Base-by-base conservation (phyloP, 2,888 invertebrate species). In the Cecidostiba fungosa region DNA sequence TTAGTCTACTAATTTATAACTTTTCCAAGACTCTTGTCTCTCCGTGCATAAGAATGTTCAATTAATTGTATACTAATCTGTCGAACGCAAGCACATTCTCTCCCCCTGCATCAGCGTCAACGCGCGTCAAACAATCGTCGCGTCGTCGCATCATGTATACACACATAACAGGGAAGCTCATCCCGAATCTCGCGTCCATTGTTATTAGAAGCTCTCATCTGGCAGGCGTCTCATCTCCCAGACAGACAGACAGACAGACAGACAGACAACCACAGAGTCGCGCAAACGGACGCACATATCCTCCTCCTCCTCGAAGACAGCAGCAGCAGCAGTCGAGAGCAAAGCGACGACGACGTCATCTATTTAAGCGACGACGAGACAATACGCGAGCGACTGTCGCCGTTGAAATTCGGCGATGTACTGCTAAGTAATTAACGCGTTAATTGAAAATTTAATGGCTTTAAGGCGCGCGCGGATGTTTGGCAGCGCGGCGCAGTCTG, bases 381-480 rank as follows among this genome's bases (percentile, higher is more conserved):
- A 76, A 50, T 50, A 3, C 39, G 39, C 14, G 47, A 16, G 70
- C n/a, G 66, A 66, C 66, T 66, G 66, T 66, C 29, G 66, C 70
- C 70, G 32, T 39, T 12, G 72, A 72, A 72, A 72, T 72, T 72
- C 39, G 72, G 66, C 72, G 39, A 19, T 36, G 36, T 54, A 26
- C 3, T n/a, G 73, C 43, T 39, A 62, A 82, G 66, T 77, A 70
- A 72, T 83, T 77, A 83, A 54, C 36, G 78, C 73, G 47, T 78
- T 84, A 78, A 78, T 84, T 84, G 84, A 84, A 84, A 84, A 74
- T 84, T 74, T 78, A 84, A 78, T 84, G 78, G 73, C 59, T 29
- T 72, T 54, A 36, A 39, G 36, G 50, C 32, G 6, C 39, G 62
- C 62, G 69, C 5, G 36, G n/a, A 36, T 70, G 62, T 62, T 62